Evolutionary conservation across 2,797 vertebrate species (phyloP), one percentile per base, ranked within the genome.

Genomic region (Malacoraja senta): DNA sequence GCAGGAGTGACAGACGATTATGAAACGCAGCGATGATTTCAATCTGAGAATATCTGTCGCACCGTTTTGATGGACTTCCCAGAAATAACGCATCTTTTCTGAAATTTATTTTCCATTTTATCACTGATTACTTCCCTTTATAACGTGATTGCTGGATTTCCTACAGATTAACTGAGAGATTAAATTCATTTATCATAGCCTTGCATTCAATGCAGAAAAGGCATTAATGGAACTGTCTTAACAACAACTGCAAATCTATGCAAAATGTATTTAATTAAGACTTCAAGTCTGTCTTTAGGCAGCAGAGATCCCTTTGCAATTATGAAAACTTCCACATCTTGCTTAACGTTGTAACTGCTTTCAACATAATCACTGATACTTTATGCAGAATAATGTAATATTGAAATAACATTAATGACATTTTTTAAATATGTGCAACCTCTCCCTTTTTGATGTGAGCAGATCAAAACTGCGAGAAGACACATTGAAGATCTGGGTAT

Each of bases 61-160:
- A 9, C 61, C 10, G 29, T n/a, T 88, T 65, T 88, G 35, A 88
- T 35, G 63, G 65, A 8, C 63, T 88, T 88, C 84, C 63, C 84
- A 88, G 84, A 88, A 88, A 35, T 88, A 68, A 68, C 61, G 32
- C 84, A 65, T 68, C n/a, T n/a, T 63, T 68, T 88, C 68, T 88
- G n/a, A 32, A 21, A 35, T 65, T 21, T 88, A 19, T 2, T 88
- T 88, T 88, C 84, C 84, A 68, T 88, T 65, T 88, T 65, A 15
- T 88, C 84, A 68, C 65, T 21, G n/a, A 68, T 68, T 88, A 3
- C 84, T 88, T 68, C 84, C 61, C 84, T 88, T 88, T 88, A 24
- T 35, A 88, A 88, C 84, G 0, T 32, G 9, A 4, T 61, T 3
- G 9, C 8, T 88, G 84, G 29, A 65, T 61, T 86, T 88, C 61